Conservation (phyloP, 2,888 invertebrate species). For the Itoplectis maculator region DNA sequence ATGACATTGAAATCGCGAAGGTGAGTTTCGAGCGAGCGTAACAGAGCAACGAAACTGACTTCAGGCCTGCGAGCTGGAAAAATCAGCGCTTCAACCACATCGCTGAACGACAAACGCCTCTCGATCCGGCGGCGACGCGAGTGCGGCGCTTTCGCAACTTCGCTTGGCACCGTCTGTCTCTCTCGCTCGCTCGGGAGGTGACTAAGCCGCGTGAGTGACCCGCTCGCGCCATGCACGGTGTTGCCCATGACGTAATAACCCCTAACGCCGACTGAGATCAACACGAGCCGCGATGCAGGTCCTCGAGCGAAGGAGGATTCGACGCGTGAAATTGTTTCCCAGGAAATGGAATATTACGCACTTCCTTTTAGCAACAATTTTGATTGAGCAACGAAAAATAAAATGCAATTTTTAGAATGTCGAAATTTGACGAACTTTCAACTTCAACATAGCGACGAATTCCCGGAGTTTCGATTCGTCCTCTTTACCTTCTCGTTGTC, state of each 20-base stretch:
- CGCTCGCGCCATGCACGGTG: constrained; percentile 81
- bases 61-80: constrained; percentile 9
- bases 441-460: too few species aligned
- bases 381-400: background rate
- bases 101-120: constrained; percentile 37
- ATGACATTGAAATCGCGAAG: constrained; percentile 46
- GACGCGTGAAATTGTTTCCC: constrained; percentile 48
- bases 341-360: background rate
- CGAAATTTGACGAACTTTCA: too few species aligned
- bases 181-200: constrained; percentile 69
- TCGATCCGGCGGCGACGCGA: constrained; percentile 17
- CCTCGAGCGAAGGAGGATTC: constrained; percentile 40
- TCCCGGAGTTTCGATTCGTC: too few species aligned
- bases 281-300: constrained; percentile 29
- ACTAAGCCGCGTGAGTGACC: constrained; percentile 77
- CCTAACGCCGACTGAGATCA: constrained; percentile 47
- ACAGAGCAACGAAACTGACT: constrained; percentile 36
- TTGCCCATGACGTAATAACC: constrained; percentile 81
- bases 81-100: constrained; percentile 29
- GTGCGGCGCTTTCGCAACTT: constrained; percentile 50
- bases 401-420: too few species aligned
- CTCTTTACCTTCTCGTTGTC: constrained; percentile 63
- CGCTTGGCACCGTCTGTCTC: constrained; percentile 1
- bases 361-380: background rate
- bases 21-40: background rate